Evolutionary conservation across 2,113 vertebrate genomes (phyloP).

Genomic region (Myrmecophaga tridactyla): DNA sequence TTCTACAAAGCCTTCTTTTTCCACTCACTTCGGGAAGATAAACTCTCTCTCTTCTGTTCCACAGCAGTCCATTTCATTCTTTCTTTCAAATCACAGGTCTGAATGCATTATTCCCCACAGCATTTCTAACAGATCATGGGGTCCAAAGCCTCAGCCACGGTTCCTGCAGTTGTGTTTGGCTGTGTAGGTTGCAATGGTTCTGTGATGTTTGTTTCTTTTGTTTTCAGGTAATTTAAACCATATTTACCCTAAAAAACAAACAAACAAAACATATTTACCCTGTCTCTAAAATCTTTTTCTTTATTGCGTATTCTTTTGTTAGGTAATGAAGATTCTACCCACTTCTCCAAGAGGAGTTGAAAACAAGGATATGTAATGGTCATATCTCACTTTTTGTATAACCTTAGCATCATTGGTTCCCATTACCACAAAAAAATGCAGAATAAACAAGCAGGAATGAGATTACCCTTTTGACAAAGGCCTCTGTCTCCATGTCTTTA

Average conservation of each 20-base stretch:
- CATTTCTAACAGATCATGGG: neutral
- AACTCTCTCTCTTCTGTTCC: neutral
- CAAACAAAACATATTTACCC: neutral
- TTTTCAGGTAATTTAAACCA: neutral
- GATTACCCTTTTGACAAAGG: neutral
- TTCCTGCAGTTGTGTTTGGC: too few relatives aligned
- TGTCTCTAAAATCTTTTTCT: neutral
- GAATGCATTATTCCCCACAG: neutral
- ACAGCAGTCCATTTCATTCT: neutral
- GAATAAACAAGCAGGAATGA: conserved; percentile 7
- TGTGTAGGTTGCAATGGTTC: neutral
- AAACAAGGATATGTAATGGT: neutral
- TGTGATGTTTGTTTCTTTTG: neutral
- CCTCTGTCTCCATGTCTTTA: neutral
- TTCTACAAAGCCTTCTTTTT: neutral
- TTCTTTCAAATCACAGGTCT: neutral
- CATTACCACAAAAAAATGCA: neutral
- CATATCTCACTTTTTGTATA: neutral
- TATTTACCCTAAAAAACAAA: too few relatives aligned
- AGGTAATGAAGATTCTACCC: neutral
- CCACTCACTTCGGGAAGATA: neutral
- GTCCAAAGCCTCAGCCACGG: too few relatives aligned
- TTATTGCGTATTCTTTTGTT: neutral
- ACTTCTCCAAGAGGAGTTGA: neutral
- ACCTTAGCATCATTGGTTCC: neutral